Evolutionary conservation across 2,888 invertebrate species (phyloP), one percentile per base, ranked within the genome.

Genomic region (Cactoblastis cactorum): DNA sequence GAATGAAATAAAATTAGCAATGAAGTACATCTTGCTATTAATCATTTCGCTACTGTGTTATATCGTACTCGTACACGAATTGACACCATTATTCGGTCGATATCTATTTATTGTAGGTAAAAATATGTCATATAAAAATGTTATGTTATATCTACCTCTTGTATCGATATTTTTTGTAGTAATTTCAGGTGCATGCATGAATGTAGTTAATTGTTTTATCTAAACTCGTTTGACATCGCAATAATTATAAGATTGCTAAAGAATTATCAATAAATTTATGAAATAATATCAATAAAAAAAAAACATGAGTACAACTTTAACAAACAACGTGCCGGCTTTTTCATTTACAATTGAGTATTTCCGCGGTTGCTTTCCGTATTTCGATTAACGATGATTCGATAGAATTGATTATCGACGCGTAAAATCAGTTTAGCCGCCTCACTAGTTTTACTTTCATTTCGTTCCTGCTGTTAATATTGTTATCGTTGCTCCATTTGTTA

Each of bases 341-440:
- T 22, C 14, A 59, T 51, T 58, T 57, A 60, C 56, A 62, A 63
- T 37, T 35, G 1, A 22, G 55, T 51, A 59, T 67, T 76, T 75
- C 74, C 73, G 71, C 56, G 55, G 58, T 53, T 61, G 56, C 61
- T 74, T 79, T 76, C 74, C 69, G 75, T 69, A 74, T 72, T 64
- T 65, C 67, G 59, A 62, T 57, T 14, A 11, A 15, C 54, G 71
- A 55, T 59, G 53, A 60, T 77, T 74, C 69, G 70, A 74, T 79
- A 74, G 71, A 60, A 78, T 74, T 69, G 70, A 74, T 79, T 75
- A 71, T 60, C 63, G 68, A 66, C 63, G 71, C 79, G 72, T 75
- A 63, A 80, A 83, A 85, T 83, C 80, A 70, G 80, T 80, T 75
- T 54, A 71, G 63, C 61, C 66, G 68, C 65, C 54, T 65, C 61